Percentiles rank a stretch among this genome's conserved stretches.
Conservation (phyloP, 2,113 vertebrate genomes). For the Scomber colias region DNA sequence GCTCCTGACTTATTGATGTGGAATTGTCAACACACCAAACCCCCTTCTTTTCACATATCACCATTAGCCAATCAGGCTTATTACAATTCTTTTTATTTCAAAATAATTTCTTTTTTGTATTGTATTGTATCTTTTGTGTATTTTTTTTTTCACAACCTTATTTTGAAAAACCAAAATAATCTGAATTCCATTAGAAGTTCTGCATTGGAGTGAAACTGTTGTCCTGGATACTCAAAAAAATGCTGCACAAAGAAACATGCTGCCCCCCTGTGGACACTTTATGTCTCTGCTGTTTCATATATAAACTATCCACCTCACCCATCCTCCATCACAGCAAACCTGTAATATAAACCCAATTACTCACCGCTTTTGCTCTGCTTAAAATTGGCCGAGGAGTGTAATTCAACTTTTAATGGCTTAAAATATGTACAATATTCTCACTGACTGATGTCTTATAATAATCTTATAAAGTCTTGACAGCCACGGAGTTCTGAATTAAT, state of each 20-base stretch:
- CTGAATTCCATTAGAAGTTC: not conserved
- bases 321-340: too few relatives aligned
- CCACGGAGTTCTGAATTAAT: too few relatives aligned
- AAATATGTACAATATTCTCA: not conserved
- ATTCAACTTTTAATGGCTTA: not conserved
- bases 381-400: too few relatives aligned
- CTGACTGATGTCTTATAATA: too few relatives aligned
- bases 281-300: accelerated
- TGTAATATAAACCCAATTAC: too few relatives aligned
- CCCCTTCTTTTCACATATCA: not conserved
- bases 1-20: not conserved
- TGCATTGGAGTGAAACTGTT: not conserved
- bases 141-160: too few relatives aligned
- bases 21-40: not conserved
- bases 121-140: too few relatives aligned
- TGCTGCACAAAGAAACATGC: constrained; percentile 9
- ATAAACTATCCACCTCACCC: too few relatives aligned
- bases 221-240: not conserved
- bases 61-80: not conserved
- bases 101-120: too few relatives aligned
- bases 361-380: too few relatives aligned
- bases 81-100: not conserved
- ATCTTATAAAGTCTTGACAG: too few relatives aligned
- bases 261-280: constrained; percentile 60
- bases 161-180: too few relatives aligned